Evolutionary conservation across 1,140 invertebrate genomes (phyloP).

Genomic region (Antheraea pernyi): DNA sequence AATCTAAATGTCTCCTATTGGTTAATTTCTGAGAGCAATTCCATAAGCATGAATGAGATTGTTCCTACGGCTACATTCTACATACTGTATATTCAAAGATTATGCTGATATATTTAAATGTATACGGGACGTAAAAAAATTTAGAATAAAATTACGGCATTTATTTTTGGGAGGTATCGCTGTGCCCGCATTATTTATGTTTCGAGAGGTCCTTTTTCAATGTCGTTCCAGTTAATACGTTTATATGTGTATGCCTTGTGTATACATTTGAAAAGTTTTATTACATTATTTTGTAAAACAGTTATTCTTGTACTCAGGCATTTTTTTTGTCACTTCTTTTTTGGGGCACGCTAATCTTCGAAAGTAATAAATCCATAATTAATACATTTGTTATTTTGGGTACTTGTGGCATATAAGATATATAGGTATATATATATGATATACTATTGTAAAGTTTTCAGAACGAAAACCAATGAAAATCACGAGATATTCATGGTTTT

Average conservation of each 20-base stretch:
- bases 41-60: background rate
- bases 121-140: conserved; percentile 40
- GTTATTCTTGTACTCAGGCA: background rate
- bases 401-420: too few relatives aligned
- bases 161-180: conserved; percentile 49
- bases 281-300: background rate
- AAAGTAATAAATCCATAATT: too few relatives aligned
- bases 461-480: too few relatives aligned
- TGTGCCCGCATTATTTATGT: conserved; percentile 40
- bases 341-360: too few relatives aligned
- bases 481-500: too few relatives aligned
- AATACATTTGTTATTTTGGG: too few relatives aligned
- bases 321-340: too few relatives aligned
- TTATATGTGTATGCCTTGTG: background rate
- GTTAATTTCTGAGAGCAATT: background rate
- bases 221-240: conserved; percentile 36
- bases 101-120: conserved; percentile 65
- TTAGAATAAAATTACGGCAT: conserved; percentile 60
- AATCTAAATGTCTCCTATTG: too few relatives aligned
- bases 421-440: too few relatives aligned
- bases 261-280: background rate
- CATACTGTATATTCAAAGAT: conserved; percentile 42
- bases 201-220: conserved; percentile 47
- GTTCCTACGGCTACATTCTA: conserved; percentile 31
- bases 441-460: too few relatives aligned